Evolutionary conservation across 2,113 vertebrate species (phyloP).

Genomic region (Aegithalos caudatus): DNA sequence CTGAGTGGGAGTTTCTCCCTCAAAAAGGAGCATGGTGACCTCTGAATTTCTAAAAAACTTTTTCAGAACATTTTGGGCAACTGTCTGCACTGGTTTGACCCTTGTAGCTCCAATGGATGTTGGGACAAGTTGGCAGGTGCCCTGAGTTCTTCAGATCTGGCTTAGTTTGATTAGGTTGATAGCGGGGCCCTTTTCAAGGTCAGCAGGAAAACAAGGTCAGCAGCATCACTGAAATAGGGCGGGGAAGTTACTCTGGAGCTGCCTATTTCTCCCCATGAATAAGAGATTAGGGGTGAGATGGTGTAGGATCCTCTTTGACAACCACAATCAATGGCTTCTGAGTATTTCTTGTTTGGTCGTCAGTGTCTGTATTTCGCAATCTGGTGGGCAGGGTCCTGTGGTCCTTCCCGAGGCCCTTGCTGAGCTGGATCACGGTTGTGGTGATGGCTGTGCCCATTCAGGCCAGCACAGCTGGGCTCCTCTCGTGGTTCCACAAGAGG

Average conservation of each 20-base stretch:
- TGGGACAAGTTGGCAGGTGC: not conserved
- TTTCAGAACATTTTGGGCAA: not conserved
- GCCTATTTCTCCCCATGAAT: fast-evolving
- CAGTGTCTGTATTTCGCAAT: not conserved
- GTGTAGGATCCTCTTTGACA: not conserved
- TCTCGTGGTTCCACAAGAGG: not conserved
- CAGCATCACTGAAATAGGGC: not conserved
- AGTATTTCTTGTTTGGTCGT: not conserved
- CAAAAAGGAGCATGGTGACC: not conserved
- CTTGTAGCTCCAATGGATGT: not conserved
- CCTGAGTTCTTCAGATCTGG: not conserved
- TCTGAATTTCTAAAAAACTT: not conserved
- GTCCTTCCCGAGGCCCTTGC: not conserved
- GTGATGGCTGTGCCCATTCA: not conserved
- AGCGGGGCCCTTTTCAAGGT: not conserved
- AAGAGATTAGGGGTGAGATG: not conserved
- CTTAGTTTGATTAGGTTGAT: not conserved
- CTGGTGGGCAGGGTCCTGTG: not conserved
- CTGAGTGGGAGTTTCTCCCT: not conserved
- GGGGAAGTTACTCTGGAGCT: not conserved
- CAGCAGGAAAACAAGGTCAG: not conserved
- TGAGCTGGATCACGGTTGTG: not conserved
- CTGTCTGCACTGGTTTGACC: not conserved
- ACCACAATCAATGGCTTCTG: not conserved
- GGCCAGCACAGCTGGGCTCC: not conserved